phyloP scores from a whole-genome alignment of 2,797 vertebrate genomes.

The Trachurus trachurus region DNA sequence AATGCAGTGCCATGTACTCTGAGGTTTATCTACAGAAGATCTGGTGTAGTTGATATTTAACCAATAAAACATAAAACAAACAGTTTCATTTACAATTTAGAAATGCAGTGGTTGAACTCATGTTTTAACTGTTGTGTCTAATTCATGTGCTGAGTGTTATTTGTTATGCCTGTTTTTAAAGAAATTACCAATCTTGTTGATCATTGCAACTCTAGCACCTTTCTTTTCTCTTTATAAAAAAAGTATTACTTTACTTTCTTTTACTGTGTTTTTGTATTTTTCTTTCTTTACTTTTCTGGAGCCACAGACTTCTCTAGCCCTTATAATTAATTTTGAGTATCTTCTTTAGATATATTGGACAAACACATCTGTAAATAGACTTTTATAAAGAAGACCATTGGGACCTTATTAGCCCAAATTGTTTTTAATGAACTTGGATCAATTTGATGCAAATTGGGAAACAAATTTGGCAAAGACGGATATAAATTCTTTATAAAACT shows the following conservation, averaged over 20 bases:
- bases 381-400: slow-evolving; percentile 86
- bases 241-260: slow-evolving; percentile 32
- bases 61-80: background rate
- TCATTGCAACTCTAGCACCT: slow-evolving; percentile 11
- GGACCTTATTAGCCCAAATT: slow-evolving; percentile 73
- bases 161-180: slow-evolving; percentile 39
- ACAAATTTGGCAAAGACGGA: slow-evolving; percentile 71
- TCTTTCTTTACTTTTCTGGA: slow-evolving; percentile 48
- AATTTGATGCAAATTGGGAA: slow-evolving; percentile 69
- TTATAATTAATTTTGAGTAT: slow-evolving; percentile 65
- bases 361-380: slow-evolving; percentile 80
- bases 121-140: slow-evolving; percentile 41
- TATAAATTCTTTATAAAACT: slow-evolving; percentile 87
- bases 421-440: slow-evolving; percentile 59
- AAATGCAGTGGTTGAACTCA: slow-evolving; percentile 35
- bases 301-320: slow-evolving; percentile 57
- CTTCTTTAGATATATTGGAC: slow-evolving; percentile 86
- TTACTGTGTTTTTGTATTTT: slow-evolving; percentile 33
- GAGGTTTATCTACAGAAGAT: slow-evolving; percentile 86
- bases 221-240: slow-evolving; percentile 33
- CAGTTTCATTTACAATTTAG: slow-evolving; percentile 10
- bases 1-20: slow-evolving; percentile 70
- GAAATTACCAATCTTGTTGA: slow-evolving; percentile 31
- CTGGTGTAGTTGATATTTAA: slow-evolving; percentile 34
- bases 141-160: slow-evolving; percentile 29